Percentiles rank a stretch among this genome's conserved stretches.
These are phyloP conservation scores for Morone saxatilis DNA, from an alignment of 2,113 vertebrate genomes.

Conservation along the genomic window DNA sequence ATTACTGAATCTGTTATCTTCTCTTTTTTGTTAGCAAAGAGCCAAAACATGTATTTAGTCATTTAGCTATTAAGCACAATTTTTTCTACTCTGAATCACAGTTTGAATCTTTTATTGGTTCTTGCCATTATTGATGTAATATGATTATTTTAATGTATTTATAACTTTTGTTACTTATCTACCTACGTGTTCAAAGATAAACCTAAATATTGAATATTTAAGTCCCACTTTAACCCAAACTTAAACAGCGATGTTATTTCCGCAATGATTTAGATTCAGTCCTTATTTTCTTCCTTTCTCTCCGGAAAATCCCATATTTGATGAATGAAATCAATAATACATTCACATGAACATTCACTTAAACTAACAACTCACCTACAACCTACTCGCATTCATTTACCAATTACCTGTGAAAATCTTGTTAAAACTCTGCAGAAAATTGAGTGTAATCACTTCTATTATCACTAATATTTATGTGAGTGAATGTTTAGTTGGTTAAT, in stretches of 20 bases:
- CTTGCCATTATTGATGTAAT: background rate
- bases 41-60: background rate
- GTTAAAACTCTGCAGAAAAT: background rate
- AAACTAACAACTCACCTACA: background rate
- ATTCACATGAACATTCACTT: background rate
- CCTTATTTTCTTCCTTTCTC: background rate
- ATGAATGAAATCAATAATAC: background rate
- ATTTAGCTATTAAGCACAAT: background rate
- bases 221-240: background rate
- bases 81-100: background rate
- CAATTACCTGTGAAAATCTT: background rate
- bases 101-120: background rate
- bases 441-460: background rate
- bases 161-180: background rate
- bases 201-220: background rate
- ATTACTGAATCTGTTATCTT: background rate
- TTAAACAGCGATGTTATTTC: too few species aligned
- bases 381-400: background rate
- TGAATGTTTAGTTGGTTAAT: constrained; percentile 4
- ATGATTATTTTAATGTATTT: background rate
- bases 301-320: background rate
- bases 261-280: too few species aligned
- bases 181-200: background rate
- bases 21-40: background rate
- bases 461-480: background rate